Evolutionary conservation across 1,140 invertebrate genomes (phyloP).

Genomic region (Euglossa dilemma): DNA sequence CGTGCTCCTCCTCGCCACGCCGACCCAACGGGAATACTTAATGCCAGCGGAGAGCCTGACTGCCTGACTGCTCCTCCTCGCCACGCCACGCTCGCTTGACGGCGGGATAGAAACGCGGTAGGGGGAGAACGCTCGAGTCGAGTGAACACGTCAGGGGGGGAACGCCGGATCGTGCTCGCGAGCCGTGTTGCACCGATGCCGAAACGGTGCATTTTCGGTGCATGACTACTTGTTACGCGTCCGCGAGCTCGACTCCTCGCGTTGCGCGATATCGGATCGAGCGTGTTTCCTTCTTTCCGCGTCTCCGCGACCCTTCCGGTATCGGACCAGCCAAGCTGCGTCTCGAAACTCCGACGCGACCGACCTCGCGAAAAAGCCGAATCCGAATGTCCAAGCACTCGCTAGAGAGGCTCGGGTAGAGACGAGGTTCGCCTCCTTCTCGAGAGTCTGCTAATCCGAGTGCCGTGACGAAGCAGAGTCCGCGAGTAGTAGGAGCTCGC

Average conservation of each 20-base stretch:
- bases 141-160: slow-evolving; percentile 12
- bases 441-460: slow-evolving; percentile 14
- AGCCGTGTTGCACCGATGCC: slow-evolving; percentile 40
- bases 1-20: slow-evolving; percentile 67
- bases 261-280: slow-evolving; percentile 42
- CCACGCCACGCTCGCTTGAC: slow-evolving; percentile 74
- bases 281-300: slow-evolving; percentile 21
- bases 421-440: not conserved
- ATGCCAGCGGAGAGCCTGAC: slow-evolving; percentile 75
- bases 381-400: not conserved
- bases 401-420: too few relatives aligned
- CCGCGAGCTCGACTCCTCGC: slow-evolving; percentile 52
- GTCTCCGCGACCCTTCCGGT: not conserved
- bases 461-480: not conserved
- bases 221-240: slow-evolving; percentile 77
- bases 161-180: slow-evolving; percentile 48
- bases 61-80: slow-evolving; percentile 72
- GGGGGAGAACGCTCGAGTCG: slow-evolving; percentile 52
- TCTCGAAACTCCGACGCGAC: not conserved
- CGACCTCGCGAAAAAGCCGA: slow-evolving; percentile 34
- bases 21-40: slow-evolving; percentile 81
- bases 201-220: slow-evolving; percentile 49
- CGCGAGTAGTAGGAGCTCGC: slow-evolving; percentile 43
- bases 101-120: slow-evolving; percentile 63
- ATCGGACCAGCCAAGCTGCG: not conserved